Evolutionary conservation across 30 jellyfish, hydroid and myxozoan genomes (phyloP), one percentile per base, ranked within the genome.

Genomic region (Aurelia sp.): DNA sequence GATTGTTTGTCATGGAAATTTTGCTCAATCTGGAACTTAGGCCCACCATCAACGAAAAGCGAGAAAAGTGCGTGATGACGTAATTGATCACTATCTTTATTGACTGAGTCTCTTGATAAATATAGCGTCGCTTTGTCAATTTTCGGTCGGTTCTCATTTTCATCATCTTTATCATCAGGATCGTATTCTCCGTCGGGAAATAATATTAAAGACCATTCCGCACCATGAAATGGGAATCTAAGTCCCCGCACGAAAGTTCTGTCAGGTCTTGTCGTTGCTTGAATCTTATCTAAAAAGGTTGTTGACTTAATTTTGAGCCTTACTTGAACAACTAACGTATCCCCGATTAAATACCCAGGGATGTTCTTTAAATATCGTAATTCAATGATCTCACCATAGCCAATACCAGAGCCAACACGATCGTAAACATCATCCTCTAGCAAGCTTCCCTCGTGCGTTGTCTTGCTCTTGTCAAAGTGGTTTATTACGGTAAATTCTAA

Each of bases 321-420:
- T 9, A 94, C 69, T 67, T 89, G 95, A 17, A 94, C 70, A 74
- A 70, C 87, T 74, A 94, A 30, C 1, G 86, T 67, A 44, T 94
- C 91, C 47, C 88, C 73, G 21, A 88, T 62, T 19, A 94, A 27
- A 82, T 47, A 94, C 17, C 98, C 98, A 24, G 97, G 92, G 76
- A 80, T 88, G 57, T 74, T 47, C 41, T 88, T 79, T 47, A 94
- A 47, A 22, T 66, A 71, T 47, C 72, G 53, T 24, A 89, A 33
- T 44, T 85, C 66, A 8, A 84, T 71, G 19, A 94, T 84, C 85
- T 77, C 94, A 30, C 98, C 91, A 61, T 94, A 94, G 66, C 98
- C 98, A 58, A 94, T 77, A 13, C 98, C 98, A n/a, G 90, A 85
- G 24, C 96, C 96, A 7, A 86, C 78, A 5, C 85, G 82, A 27